Conservation (phyloP, 2,888 invertebrate genomes). For the Ophion obscuratus region DNA sequence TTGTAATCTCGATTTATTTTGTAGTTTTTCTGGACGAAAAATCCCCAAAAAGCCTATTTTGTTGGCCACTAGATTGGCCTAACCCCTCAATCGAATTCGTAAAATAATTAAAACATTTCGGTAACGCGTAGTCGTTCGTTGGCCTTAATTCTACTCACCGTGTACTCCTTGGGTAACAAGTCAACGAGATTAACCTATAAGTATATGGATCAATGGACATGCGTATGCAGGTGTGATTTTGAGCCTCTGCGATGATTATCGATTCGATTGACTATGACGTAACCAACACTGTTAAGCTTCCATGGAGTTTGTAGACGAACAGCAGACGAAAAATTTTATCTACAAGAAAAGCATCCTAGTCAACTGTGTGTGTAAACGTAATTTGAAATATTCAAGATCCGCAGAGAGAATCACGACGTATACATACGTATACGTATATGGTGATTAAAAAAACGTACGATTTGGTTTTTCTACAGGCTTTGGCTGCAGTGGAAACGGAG, state of each 20-base stretch:
- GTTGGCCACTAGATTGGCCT: too few relatives aligned
- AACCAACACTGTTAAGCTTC: conserved; percentile 28
- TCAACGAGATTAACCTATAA: conserved; percentile 39
- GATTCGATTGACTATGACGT: background rate
- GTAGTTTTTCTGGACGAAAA: too few relatives aligned
- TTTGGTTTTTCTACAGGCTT: too few relatives aligned
- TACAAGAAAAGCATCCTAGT: conserved; percentile 64
- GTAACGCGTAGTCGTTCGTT: conserved; percentile 1
- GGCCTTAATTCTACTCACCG: conserved; percentile 32
- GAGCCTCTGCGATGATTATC: background rate
- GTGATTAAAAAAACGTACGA: conserved; percentile 50
- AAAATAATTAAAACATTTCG: conserved; percentile 9
- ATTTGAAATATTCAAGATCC: conserved; percentile 17
- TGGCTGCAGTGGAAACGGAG: background rate
- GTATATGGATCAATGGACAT: background rate
- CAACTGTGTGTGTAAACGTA: conserved; percentile 60
- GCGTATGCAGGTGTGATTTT: background rate
- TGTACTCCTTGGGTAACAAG: conserved; percentile 25
- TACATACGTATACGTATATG: conserved; percentile 51
- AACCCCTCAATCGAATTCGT: background rate
- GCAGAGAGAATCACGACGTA: conserved; percentile 18
- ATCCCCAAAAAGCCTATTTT: too few relatives aligned
- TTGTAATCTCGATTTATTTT: too few relatives aligned
- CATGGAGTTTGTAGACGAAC: conserved; percentile 31
- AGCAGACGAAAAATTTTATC: conserved; percentile 31